phyloP scores from a whole-genome alignment of 2,113 vertebrate genomes.

The Rhabdomys dilectus region DNA sequence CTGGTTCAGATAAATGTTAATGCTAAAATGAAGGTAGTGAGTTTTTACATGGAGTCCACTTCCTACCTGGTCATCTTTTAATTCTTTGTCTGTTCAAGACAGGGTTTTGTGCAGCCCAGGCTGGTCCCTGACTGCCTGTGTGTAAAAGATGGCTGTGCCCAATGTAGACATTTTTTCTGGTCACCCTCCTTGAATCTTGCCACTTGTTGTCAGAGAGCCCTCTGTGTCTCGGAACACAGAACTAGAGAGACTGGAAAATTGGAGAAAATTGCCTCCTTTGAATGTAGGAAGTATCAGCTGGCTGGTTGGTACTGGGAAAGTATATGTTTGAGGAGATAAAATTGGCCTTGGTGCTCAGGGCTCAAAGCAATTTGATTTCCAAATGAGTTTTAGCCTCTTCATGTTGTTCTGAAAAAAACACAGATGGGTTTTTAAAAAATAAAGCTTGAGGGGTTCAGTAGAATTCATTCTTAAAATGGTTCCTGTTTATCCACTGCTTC shows the following conservation, averaged over 20 bases:
- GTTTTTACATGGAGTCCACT: fast-evolving
- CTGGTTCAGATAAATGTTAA: neutral
- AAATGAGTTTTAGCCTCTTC: neutral
- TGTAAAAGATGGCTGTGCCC: neutral
- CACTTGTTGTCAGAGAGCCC: neutral
- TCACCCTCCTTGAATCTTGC: neutral
- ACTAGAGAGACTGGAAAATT: conserved; percentile 47
- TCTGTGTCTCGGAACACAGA: neutral
- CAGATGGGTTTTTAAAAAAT: neutral
- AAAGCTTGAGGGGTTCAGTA: neutral
- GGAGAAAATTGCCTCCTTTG: conserved; percentile 57
- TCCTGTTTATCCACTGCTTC: neutral
- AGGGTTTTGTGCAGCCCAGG: neutral
- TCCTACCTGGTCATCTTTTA: neutral
- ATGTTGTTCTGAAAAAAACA: neutral
- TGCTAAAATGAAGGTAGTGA: neutral
- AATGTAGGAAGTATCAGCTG: conserved; percentile 44
- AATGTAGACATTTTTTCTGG: neutral
- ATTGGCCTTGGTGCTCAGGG: conserved; percentile 27
- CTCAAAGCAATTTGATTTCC: conserved; percentile 32
- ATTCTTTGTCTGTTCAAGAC: neutral
- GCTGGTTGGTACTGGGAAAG: conserved; percentile 20
- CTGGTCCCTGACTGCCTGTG: neutral
- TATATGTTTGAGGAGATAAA: conserved; percentile 50
- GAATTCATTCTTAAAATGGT: neutral